Evolutionary conservation across 2,888 invertebrate species (phyloP), one percentile per base, ranked within the genome.

Genomic region (Drosophila borborema): DNA sequence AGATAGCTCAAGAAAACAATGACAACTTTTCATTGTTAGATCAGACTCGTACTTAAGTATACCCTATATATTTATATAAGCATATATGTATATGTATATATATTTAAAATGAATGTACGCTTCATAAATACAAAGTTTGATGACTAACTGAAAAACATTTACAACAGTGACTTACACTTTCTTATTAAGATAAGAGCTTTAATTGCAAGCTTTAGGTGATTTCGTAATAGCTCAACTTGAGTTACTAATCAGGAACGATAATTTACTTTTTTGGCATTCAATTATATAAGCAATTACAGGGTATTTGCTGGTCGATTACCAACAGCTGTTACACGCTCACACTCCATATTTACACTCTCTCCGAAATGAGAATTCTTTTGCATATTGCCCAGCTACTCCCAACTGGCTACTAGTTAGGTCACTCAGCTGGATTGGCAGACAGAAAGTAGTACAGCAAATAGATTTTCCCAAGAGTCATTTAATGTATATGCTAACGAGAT

Each of bases 401-500:
- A 8, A 3, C 18, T 3, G 31, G 20, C 40, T 12, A 28, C 40
- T 12, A 28, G n/a, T 28, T 18, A 41, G 41, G 28, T 56, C 41
- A 18, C 31, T 31, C 49, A 1, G 10, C 18, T 41, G n/a, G 40
- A 18, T 14, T 7, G 49, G 2, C 18, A 51, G 41, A 56, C 43
- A 3, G 43, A 43, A 45, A 56, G 56, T 45, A 20, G 43, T 16
- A 34, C 51, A 18, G 18, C 34, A 34, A 51, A 51, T 34, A 36
- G 34, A 51, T 51, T 36, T 51, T 34, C 34, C 34, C 51, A 34
- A 14, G 34, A 8, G 20, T 14, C 34, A 34, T 10, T 43, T 34
- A 43, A 51, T 34, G 31, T n/a, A 43, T 45, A 56, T 43, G 43
- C 56, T 34, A 56, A 56, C 56, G 31, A 45, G 43, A 41, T 28